These are phyloP conservation scores for Daboia siamensis DNA, from an alignment of 2,113 vertebrate genomes.

Conservation along the genomic window DNA sequence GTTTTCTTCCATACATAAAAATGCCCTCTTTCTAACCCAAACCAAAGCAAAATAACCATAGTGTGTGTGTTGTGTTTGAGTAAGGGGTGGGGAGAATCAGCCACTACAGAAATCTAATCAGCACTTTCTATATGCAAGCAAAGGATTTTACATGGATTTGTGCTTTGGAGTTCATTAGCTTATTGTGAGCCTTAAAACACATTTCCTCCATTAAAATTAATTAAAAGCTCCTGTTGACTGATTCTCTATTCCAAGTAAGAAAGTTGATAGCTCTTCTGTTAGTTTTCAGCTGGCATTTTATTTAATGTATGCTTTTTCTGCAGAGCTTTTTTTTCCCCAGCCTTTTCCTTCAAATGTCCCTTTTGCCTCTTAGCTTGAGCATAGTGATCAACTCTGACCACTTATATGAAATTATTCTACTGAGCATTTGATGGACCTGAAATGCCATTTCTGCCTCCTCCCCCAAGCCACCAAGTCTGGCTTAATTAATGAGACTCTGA, in stretches of 20 bases:
- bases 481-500: slow-evolving; percentile 14
- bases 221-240: slow-evolving; percentile 68
- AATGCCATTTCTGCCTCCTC: not conserved
- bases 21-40: not conserved
- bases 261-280: slow-evolving; percentile 24
- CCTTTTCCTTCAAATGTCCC: slow-evolving; percentile 8
- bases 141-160: slow-evolving; percentile 69
- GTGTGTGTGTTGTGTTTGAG: not conserved
- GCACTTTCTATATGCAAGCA: slow-evolving; percentile 55
- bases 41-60: not conserved
- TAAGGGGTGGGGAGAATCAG: slow-evolving; percentile 40
- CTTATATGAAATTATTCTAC: slow-evolving; percentile 21
- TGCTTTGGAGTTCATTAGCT: slow-evolving; percentile 71
- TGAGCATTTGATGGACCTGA: slow-evolving; percentile 20
- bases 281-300: slow-evolving; percentile 50
- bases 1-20: not conserved
- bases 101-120: slow-evolving; percentile 63
- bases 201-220: slow-evolving; percentile 72
- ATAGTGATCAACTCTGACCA: not conserved
- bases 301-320: not conserved
- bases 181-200: slow-evolving; percentile 69
- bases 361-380: not conserved
- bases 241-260: slow-evolving; percentile 53
- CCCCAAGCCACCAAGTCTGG: slow-evolving; percentile 1
- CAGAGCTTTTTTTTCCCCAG: not conserved